Evolutionary conservation across 2,797 vertebrate genomes (phyloP).

Genomic region (Petrocephalus schoutedeni): DNA sequence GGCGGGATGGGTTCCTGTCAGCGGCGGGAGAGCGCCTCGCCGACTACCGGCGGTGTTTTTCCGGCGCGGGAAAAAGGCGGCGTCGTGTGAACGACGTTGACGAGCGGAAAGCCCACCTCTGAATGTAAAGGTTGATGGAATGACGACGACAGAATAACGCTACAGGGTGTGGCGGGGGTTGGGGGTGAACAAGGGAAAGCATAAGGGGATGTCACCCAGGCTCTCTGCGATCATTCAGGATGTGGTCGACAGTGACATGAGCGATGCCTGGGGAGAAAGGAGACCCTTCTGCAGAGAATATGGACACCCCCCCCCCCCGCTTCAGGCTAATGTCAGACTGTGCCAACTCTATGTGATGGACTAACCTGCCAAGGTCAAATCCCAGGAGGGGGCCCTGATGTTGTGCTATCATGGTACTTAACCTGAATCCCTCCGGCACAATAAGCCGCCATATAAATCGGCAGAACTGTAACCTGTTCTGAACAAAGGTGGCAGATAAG

Average conservation of each 20-base stretch:
- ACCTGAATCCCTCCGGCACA: neutral
- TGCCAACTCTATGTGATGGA: neutral
- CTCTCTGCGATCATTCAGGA: too few relatives aligned
- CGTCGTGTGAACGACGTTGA: neutral
- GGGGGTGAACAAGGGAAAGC: neutral
- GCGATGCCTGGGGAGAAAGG: neutral
- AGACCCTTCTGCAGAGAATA: neutral
- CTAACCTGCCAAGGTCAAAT: constrained; percentile 2
- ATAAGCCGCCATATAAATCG: neutral
- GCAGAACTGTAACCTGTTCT: neutral
- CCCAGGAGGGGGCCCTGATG: neutral
- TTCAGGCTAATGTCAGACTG: constrained; percentile 5
- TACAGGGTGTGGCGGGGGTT: neutral
- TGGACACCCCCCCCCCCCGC: neutral
- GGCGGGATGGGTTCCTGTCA: neutral
- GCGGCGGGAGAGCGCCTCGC: neutral
- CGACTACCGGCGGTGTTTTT: neutral
- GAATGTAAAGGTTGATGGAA: neutral
- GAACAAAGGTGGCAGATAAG: neutral
- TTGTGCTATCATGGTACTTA: neutral
- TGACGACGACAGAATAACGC: neutral
- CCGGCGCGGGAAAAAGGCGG: neutral
- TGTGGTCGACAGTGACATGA: neutral
- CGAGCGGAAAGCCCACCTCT: neutral
- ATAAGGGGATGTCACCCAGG: neutral